Evolutionary conservation across 2,888 invertebrate species (phyloP).

Genomic region (Empis livida): DNA sequence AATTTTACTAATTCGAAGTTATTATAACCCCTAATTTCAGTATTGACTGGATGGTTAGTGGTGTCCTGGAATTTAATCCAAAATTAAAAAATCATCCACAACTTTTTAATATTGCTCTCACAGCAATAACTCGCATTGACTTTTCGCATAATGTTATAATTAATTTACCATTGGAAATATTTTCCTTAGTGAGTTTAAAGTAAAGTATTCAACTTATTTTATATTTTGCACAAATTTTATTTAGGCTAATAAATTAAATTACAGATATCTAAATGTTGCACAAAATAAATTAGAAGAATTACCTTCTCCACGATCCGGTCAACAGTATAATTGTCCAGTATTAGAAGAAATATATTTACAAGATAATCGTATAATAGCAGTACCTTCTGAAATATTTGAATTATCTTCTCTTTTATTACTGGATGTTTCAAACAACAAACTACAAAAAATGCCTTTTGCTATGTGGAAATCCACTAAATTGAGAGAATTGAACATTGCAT

Average conservation of each 20-base stretch:
- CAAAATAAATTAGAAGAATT: conserved; percentile 78
- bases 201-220: conserved; percentile 19
- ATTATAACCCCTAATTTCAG: conserved; percentile 31
- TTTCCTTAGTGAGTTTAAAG: conserved; percentile 69
- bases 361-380: conserved; percentile 72
- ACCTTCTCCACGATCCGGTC: conserved; percentile 37
- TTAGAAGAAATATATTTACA: conserved; percentile 86
- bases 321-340: conserved; percentile 54
- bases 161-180: conserved; percentile 66
- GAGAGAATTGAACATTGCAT: conserved; percentile 76
- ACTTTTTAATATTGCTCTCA: conserved; percentile 57
- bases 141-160: conserved; percentile 79
- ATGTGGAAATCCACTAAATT: conserved; percentile 80
- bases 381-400: conserved; percentile 72
- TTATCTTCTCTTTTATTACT: conserved; percentile 66
- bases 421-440: conserved; percentile 89
- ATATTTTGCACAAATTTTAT: not conserved
- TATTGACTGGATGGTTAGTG: conserved; percentile 71
- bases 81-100: conserved; percentile 58
- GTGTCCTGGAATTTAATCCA: conserved; percentile 73
- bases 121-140: conserved; percentile 86
- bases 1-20: no score
- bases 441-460: conserved; percentile 66
- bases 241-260: conserved; percentile 1
- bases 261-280: conserved; percentile 66